These are phyloP conservation scores for Hedya salicella DNA, from an alignment of 2,888 invertebrate species.

Conservation along the genomic window DNA sequence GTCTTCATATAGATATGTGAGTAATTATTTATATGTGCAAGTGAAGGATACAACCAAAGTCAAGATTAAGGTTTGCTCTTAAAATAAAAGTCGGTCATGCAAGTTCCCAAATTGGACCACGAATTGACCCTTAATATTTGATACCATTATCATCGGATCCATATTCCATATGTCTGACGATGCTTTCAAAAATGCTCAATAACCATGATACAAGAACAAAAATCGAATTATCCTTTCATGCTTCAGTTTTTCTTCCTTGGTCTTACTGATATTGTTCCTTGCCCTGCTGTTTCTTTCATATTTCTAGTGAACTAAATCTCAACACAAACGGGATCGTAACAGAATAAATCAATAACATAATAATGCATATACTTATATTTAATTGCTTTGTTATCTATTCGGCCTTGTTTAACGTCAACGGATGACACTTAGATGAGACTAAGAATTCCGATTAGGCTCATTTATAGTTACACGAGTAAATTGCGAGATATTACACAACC, in stretches of 20 bases:
- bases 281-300: not conserved
- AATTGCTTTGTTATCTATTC: slow-evolving; percentile 46
- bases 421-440: slow-evolving; percentile 59
- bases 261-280: not conserved
- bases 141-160: too few species aligned
- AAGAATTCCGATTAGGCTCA: slow-evolving; percentile 57
- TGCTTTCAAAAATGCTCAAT: too few species aligned
- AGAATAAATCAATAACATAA: not conserved
- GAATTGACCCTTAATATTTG: not conserved
- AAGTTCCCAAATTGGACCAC: not conserved
- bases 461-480: slow-evolving; percentile 50
- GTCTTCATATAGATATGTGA: too few species aligned
- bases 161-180: too few species aligned
- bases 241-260: not conserved
- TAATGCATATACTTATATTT: slow-evolving; percentile 27
- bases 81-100: not conserved
- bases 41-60: slow-evolving; percentile 4
- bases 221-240: too few species aligned
- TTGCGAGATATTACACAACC: slow-evolving; percentile 39
- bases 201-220: not conserved
- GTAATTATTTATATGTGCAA: not conserved
- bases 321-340: slow-evolving; percentile 5
- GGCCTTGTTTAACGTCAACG: slow-evolving; percentile 56
- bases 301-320: not conserved
- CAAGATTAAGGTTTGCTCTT: slow-evolving; percentile 7